Evolutionary conservation across 2,888 invertebrate genomes (phyloP).

Genomic region (Metopia argyrocephala): DNA sequence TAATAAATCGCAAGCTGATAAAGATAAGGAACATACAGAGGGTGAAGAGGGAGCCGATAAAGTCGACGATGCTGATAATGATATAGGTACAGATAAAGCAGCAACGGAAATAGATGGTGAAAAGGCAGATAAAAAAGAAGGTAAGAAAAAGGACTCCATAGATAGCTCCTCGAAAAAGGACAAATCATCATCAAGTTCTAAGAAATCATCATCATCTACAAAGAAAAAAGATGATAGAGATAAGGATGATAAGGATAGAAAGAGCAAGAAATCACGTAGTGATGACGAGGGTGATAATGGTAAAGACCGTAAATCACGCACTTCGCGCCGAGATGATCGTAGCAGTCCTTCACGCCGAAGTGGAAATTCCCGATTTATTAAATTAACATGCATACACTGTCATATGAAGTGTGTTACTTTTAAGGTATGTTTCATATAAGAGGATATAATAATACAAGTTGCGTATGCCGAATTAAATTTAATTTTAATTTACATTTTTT

Average conservation of each 20-base stretch:
- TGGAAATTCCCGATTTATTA: slow-evolving; percentile 80
- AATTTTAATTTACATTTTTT: slow-evolving; percentile 30
- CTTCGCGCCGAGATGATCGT: slow-evolving; percentile 70
- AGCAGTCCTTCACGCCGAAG: slow-evolving; percentile 66
- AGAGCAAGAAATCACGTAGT: slow-evolving; percentile 71
- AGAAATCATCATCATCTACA: slow-evolving; percentile 67
- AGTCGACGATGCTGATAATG: slow-evolving; percentile 78
- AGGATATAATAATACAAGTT: not conserved
- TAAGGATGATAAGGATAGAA: slow-evolving; percentile 69
- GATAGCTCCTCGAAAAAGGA: slow-evolving; percentile 72
- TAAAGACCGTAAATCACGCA: slow-evolving; percentile 67
- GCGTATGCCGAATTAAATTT: not conserved
- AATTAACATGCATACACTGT: slow-evolving; percentile 88
- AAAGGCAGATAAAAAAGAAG: slow-evolving; percentile 72
- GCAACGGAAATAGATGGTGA: slow-evolving; percentile 67
- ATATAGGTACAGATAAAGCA: slow-evolving; percentile 70
- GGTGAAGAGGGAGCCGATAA: slow-evolving; percentile 69
- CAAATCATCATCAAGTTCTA: slow-evolving; percentile 67
- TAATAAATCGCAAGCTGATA: slow-evolving; percentile 63
- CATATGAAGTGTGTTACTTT: slow-evolving; percentile 86
- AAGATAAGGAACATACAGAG: slow-evolving; percentile 68
- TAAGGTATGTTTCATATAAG: slow-evolving; percentile 78
- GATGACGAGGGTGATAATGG: slow-evolving; percentile 72
- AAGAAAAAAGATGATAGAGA: slow-evolving; percentile 70
- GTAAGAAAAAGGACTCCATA: slow-evolving; percentile 76